phyloP scores from a whole-genome alignment of 1,140 invertebrate genomes.

The Penaeus japonicus region DNA sequence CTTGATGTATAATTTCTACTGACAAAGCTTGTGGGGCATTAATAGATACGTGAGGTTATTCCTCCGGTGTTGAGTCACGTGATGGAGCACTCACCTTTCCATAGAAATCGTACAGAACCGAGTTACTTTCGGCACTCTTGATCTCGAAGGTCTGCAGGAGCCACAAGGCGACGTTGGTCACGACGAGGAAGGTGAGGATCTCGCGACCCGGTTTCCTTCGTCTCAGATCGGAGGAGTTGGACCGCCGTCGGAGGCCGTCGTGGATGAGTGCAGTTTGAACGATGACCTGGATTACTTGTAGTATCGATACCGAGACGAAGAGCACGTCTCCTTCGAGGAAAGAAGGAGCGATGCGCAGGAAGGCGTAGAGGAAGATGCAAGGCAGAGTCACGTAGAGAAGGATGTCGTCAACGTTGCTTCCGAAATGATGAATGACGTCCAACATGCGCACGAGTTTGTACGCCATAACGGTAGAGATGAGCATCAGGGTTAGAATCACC shows the following conservation, averaged over 20 bases:
- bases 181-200: slow-evolving; percentile 78
- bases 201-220: slow-evolving; percentile 78
- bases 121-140: slow-evolving; percentile 73
- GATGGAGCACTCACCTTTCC: slow-evolving; percentile 65
- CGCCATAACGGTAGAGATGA: slow-evolving; percentile 68
- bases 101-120: slow-evolving; percentile 75
- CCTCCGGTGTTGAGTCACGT: background rate
- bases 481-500: slow-evolving; percentile 67
- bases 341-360: slow-evolving; percentile 73
- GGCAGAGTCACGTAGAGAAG: slow-evolving; percentile 76
- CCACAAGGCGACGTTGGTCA: slow-evolving; percentile 84
- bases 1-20: too few species aligned
- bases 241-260: slow-evolving; percentile 77
- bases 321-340: slow-evolving; percentile 66
- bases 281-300: slow-evolving; percentile 72
- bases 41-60: too few species aligned
- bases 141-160: slow-evolving; percentile 82
- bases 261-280: slow-evolving; percentile 80
- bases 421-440: slow-evolving; percentile 72
- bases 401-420: slow-evolving; percentile 76
- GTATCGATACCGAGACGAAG: slow-evolving; percentile 66
- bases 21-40: too few species aligned
- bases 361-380: slow-evolving; percentile 75
- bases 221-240: slow-evolving; percentile 72
- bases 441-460: slow-evolving; percentile 48